Evolutionary conservation across 2,888 invertebrate genomes (phyloP).

Genomic region (Tanytarsus gracilentus): DNA sequence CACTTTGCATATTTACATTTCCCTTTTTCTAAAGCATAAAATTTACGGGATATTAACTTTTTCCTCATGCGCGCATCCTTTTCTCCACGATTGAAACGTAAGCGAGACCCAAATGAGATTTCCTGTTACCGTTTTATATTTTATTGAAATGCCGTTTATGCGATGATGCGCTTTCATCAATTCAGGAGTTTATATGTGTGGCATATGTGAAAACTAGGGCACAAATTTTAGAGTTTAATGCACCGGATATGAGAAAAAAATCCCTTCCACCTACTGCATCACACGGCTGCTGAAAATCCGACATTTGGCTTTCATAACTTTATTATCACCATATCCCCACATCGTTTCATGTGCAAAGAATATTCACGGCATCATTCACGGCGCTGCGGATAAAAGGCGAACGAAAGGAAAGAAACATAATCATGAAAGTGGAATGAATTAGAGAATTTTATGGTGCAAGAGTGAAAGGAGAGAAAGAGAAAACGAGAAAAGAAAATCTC

Average conservation of each 20-base stretch:
- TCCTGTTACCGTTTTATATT: not conserved
- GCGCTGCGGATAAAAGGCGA: not conserved
- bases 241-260: too few relatives aligned
- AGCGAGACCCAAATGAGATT: too few relatives aligned
- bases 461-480: not conserved
- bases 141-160: too few relatives aligned
- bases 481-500: not conserved
- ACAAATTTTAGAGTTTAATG: too few relatives aligned
- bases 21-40: not conserved
- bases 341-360: not conserved
- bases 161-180: too few relatives aligned
- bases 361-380: not conserved
- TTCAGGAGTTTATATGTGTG: too few relatives aligned
- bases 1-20: conserved; percentile 1
- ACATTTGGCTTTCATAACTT: not conserved
- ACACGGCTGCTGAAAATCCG: too few relatives aligned
- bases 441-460: not conserved
- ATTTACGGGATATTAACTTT: conserved; percentile 8
- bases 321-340: not conserved
- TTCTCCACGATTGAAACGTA: conserved; percentile 3
- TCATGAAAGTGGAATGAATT: not conserved
- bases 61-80: not conserved
- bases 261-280: too few relatives aligned
- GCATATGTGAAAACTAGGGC: too few relatives aligned
- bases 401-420: not conserved